Evolutionary conservation across 2,113 vertebrate genomes (phyloP).

Genomic region (Cyprinodon variegatus): DNA sequence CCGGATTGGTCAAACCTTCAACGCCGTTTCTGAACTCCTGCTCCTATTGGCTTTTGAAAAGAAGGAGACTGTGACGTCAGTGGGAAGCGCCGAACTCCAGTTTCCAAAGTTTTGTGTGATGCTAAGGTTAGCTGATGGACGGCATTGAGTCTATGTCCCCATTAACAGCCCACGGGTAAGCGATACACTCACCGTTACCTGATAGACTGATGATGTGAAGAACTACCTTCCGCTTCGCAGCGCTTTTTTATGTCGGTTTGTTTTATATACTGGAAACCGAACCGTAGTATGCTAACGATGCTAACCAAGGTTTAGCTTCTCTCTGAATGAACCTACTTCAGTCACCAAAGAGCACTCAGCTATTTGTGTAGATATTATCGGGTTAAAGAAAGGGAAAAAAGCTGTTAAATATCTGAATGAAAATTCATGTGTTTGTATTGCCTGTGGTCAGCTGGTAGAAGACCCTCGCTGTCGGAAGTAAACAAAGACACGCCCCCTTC

Average conservation of each 20-base stretch:
- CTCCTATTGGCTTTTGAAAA: constrained; percentile 51
- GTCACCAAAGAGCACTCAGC: background rate
- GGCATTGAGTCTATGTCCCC: constrained; percentile 33
- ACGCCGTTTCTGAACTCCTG: background rate
- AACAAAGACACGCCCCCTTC: background rate
- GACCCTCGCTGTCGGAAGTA: background rate
- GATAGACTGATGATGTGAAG: background rate
- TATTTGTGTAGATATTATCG: background rate
- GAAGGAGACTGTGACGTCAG: constrained; percentile 58
- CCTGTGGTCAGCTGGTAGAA: background rate
- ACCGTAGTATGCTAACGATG: constrained; percentile 22
- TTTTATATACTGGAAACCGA: background rate
- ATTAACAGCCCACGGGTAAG: constrained; percentile 40
- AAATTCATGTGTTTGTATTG: background rate
- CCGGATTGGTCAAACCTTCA: constrained; percentile 30
- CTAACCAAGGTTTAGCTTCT: constrained; percentile 8
- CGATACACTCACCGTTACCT: background rate
- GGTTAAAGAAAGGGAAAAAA: no score
- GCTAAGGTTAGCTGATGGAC: constrained; percentile 58
- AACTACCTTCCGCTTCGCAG: background rate
- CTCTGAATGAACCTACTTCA: background rate
- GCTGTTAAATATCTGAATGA: background rate
- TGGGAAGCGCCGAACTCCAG: constrained; percentile 62
- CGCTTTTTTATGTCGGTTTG: background rate
- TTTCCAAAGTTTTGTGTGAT: constrained; percentile 59